Percentiles rank a stretch among this genome's conserved stretches.
phyloP scores from a whole-genome alignment of 2,797 vertebrate genomes.

The Dryobates pubescens region DNA sequence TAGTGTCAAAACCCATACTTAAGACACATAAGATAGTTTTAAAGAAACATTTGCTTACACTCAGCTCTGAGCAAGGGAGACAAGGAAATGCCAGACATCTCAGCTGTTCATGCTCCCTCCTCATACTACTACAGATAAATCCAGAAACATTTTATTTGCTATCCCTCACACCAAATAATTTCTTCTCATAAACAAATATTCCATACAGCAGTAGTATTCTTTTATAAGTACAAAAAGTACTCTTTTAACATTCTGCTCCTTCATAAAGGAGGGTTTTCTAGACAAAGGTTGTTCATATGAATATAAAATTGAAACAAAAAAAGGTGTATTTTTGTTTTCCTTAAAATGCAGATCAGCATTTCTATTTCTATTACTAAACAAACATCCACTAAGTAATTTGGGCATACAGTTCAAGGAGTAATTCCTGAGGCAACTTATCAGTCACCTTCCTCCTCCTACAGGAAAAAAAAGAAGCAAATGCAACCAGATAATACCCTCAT shows the following conservation, averaged over 20 bases:
- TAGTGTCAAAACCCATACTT: not conserved
- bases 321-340: not conserved
- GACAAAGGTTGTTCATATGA: not conserved
- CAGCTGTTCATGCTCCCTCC: not conserved
- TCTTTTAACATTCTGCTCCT: not conserved
- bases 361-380: not conserved
- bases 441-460: not conserved
- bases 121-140: not conserved
- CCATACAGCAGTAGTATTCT: not conserved
- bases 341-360: not conserved
- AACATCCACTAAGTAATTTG: not conserved
- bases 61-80: not conserved
- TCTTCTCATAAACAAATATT: not conserved
- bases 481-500: not conserved
- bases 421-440: conserved; percentile 7
- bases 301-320: not conserved
- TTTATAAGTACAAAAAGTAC: not conserved
- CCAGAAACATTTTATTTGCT: not conserved
- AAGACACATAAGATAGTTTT: not conserved
- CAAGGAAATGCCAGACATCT: not conserved
- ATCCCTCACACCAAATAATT: not conserved
- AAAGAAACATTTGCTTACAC: not conserved
- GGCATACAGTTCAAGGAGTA: not conserved
- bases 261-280: not conserved
- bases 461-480: not conserved